Evolutionary conservation across 2,797 vertebrate genomes (phyloP).

Genomic region (Octomys mimax): DNA sequence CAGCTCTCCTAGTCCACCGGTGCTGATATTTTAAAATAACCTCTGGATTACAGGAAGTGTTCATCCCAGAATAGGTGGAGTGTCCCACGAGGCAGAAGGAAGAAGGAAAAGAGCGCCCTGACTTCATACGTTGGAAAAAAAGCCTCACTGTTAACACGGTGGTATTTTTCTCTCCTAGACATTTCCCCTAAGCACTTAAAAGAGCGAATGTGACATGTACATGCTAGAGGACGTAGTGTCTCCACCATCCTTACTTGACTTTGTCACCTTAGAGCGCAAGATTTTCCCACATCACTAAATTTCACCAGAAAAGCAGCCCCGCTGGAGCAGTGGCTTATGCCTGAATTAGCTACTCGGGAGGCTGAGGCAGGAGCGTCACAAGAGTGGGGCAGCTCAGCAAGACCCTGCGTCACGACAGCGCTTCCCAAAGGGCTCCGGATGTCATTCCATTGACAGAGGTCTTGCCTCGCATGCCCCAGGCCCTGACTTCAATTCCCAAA

Average conservation of each 20-base stretch:
- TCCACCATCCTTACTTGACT: not conserved
- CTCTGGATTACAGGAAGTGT: constrained; percentile 18
- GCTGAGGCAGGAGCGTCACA: not conserved
- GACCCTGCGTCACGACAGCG: not conserved
- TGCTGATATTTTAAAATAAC: constrained; percentile 12
- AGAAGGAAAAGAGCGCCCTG: not conserved
- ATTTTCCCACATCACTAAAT: not conserved
- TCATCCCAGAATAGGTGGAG: not conserved
- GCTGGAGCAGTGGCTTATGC: not conserved
- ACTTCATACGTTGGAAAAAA: not conserved
- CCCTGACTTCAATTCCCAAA: not conserved
- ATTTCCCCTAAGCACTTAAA: not conserved
- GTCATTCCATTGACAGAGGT: not conserved
- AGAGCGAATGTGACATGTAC: not conserved
- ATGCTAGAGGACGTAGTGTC: not conserved
- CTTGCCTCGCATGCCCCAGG: not conserved
- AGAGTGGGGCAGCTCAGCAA: not conserved
- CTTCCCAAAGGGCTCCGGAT: not conserved
- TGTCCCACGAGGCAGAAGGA: not conserved
- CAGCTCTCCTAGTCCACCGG: not conserved
- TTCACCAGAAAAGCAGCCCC: not conserved
- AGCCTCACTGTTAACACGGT: not conserved
- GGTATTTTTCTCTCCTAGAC: not conserved
- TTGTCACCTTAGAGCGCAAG: not conserved
- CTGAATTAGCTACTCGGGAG: not conserved